Evolutionary conservation across 2,888 invertebrate genomes (phyloP), one percentile per base, ranked within the genome.

Genomic region (Anaspis maculata): DNA sequence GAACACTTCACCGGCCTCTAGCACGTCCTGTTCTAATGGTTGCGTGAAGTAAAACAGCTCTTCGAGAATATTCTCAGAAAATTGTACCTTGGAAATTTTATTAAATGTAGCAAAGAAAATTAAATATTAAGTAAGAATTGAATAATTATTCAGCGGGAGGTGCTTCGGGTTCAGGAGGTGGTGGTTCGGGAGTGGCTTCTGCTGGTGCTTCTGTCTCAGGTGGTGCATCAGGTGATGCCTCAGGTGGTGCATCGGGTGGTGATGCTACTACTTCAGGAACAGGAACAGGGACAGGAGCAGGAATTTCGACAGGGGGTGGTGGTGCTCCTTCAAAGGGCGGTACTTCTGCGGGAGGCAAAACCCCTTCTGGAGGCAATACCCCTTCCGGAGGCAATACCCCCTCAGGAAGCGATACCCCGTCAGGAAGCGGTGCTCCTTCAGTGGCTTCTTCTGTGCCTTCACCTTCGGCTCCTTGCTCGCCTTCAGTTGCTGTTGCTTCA

Each of bases 11-110:
- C 48, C 48, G 13, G 48, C 42, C 45, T 23, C 32, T 9, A n/a
- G 46, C 27, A 25, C 45, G 37, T 42, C 46, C 41, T 15, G 25
- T 11, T 22, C 6, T 10, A 19, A 12, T 6, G 32, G 31, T 3
- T 56, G 49, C 2, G 54, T 40, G 33, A 64, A 61, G 33, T 49
- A 64, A 3, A 61, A 41, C 3, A 66, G 37, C 25, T 64, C 62
- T 15, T 64, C 59, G 9, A 64, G 14, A 3, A 52, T 46, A 3
- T 47, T 54, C 25, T 50, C 45, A 3, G 49, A 54, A 3, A 59
- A 9, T 13, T 34, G 31, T 5, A 39, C 34, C 25, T 24, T 24
- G 10, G 24, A 24, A 24, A 24, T 10, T 7, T 24, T 24, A 9
- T 10, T 24, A 9, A 24, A 7, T 24, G 5, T 9, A 12, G 10